phyloP scores from a whole-genome alignment of 2,113 vertebrate species.

The Macquaria australasica region DNA sequence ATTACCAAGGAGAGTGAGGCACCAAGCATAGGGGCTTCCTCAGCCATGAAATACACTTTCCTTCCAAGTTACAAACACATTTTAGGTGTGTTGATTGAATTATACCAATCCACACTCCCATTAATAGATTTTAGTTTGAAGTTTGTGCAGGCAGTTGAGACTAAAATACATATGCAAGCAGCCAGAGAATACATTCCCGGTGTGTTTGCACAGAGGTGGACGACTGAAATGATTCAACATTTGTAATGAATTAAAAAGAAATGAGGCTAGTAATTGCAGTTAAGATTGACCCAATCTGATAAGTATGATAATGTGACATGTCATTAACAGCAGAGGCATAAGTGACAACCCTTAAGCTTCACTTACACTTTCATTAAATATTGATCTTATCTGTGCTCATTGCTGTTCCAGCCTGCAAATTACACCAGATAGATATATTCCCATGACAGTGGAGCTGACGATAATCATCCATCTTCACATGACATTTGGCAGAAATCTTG shows the following conservation, averaged over 20 bases:
- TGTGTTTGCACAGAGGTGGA: conserved; percentile 61
- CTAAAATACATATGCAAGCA: conserved; percentile 30
- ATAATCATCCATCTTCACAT: conserved; percentile 76
- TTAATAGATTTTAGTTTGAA: conserved; percentile 59
- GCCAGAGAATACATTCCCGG: background rate
- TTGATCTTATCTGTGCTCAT: conserved; percentile 76
- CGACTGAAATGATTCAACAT: conserved; percentile 60
- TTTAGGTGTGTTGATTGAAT: conserved; percentile 78
- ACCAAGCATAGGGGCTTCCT: conserved; percentile 73
- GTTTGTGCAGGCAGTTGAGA: conserved; percentile 49
- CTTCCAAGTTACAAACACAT: conserved; percentile 71
- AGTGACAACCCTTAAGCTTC: conserved; percentile 82
- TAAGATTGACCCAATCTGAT: conserved; percentile 74
- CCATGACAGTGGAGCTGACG: conserved; percentile 75
- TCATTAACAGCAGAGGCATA: conserved; percentile 74
- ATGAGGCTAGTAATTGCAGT: conserved; percentile 66
- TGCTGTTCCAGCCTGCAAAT: conserved; percentile 76
- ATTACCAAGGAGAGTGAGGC: conserved; percentile 81
- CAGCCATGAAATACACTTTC: conserved; percentile 71
- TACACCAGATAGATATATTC: conserved; percentile 77
- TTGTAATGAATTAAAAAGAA: conserved; percentile 74
- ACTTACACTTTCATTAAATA: conserved; percentile 82
- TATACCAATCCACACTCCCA: conserved; percentile 52
- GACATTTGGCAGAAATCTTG: conserved; percentile 78
- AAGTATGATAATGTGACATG: conserved; percentile 77